These are phyloP conservation scores for Catharus bicknelli DNA, from an alignment of 2,113 vertebrate species.

Conservation along the genomic window DNA sequence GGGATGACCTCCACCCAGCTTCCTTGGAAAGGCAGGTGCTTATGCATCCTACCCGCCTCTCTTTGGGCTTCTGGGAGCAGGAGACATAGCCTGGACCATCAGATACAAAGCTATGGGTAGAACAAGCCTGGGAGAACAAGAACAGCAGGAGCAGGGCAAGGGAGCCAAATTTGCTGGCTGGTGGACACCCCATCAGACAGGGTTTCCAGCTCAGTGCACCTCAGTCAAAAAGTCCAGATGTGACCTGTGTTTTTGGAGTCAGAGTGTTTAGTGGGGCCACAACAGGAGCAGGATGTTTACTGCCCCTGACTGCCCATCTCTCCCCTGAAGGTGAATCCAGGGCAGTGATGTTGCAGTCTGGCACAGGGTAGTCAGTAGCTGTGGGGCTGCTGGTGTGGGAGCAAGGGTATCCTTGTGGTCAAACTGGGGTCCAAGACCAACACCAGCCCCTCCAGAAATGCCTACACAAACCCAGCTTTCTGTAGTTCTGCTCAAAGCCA, in stretches of 20 bases:
- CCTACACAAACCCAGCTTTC: not conserved
- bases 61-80: not conserved
- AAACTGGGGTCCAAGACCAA: not conserved
- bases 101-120: not conserved
- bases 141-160: not conserved
- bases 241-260: not conserved
- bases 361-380: not conserved
- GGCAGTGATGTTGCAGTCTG: not conserved
- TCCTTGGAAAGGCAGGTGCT: not conserved
- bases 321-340: not conserved
- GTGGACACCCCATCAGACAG: not conserved
- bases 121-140: not conserved
- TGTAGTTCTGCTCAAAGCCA: not conserved
- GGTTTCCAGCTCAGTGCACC: not conserved
- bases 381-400: fast-evolving
- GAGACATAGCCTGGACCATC: not conserved
- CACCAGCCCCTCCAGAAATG: not conserved
- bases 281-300: not conserved
- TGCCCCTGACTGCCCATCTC: not conserved
- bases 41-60: not conserved
- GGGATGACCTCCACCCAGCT: not conserved
- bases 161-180: not conserved
- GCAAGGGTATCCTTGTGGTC: not conserved
- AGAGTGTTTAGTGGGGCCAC: fast-evolving
- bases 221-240: not conserved